phyloP scores from a whole-genome alignment of 1,140 invertebrate species.

The Bombus huntii region DNA sequence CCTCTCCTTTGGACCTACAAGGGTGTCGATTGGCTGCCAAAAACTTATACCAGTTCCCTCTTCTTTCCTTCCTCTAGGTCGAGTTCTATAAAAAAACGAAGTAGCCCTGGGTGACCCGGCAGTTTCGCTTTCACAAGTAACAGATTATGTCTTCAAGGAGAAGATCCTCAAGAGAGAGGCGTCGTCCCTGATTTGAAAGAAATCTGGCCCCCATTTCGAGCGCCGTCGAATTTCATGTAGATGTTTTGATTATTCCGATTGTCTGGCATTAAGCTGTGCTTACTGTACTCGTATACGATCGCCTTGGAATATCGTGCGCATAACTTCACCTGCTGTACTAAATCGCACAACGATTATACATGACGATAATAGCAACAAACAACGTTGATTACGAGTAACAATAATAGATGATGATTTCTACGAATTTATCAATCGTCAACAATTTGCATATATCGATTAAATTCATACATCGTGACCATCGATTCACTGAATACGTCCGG shows the following conservation, averaged over 20 bases:
- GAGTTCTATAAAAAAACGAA: conserved; percentile 3
- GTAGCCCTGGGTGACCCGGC: background rate
- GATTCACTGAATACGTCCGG: no score
- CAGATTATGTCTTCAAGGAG: background rate
- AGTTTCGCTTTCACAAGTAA: background rate
- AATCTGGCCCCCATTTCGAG: background rate
- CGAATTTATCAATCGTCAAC: no score
- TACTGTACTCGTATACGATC: background rate
- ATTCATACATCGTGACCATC: no score
- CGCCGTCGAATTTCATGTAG: background rate
- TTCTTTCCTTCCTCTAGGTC: background rate
- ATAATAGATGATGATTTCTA: no score
- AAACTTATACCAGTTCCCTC: background rate
- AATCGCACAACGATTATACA: background rate
- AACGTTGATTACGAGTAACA: background rate
- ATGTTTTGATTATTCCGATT: background rate
- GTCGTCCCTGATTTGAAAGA: background rate
- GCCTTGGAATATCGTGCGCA: background rate
- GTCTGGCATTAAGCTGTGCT: no score
- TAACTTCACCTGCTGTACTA: background rate
- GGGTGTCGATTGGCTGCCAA: background rate
- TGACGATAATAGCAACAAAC: background rate
- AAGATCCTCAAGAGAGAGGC: background rate
- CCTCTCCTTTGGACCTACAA: background rate
- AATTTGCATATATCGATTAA: no score